Base-by-base conservation (phyloP, 2,888 invertebrate genomes). In the Bombyx huttoni region DNA sequence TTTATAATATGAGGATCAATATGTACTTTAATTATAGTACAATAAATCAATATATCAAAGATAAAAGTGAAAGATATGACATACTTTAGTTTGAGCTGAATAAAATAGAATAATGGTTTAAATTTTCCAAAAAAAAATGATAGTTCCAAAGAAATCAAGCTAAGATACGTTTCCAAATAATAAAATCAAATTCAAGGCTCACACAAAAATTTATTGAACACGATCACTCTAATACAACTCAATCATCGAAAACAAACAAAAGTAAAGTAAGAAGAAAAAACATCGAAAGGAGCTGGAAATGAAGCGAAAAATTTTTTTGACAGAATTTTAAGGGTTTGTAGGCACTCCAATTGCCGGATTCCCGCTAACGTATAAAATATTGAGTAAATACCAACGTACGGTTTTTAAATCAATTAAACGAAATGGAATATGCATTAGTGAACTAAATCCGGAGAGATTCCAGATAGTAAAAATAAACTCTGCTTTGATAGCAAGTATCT, bases 271-370 rank as follows among this genome's bases (percentile, higher is more conserved):
- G 46, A 47, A 24, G 5, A 24, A 50, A 50, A 33, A 33, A 50
- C 24, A 34, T 24, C 50, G 34, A 33, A 50, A 47, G 13, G 13
- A 50, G 48, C 35, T 5, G 34, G 9, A 48, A 61, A 58, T 56
- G 50, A 56, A 59, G 60, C 53, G 61, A 56, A 57, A 50, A 56
- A 56, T 3, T 64, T 68, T 59, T 71, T 73, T 64, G 68, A 59
- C 56, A 62, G 64, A 67, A 65, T 70, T 73, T 71, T 61, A 64
- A 64, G 68, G 66, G 65, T 61, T 64, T 60, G 59, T 58, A 57
- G 56, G 60, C 63, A 66, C 68, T 68, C 70, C 70, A 70, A 71
- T 71, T 68, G 59, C 34, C 52, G 51, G 62, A 62, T 66, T 59
- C 61, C 60, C 61, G 63, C 68, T 68, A 65, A 59, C 53, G 56